phyloP scores from a whole-genome alignment of 1,140 invertebrate genomes.

The Paracyclopina nana region DNA sequence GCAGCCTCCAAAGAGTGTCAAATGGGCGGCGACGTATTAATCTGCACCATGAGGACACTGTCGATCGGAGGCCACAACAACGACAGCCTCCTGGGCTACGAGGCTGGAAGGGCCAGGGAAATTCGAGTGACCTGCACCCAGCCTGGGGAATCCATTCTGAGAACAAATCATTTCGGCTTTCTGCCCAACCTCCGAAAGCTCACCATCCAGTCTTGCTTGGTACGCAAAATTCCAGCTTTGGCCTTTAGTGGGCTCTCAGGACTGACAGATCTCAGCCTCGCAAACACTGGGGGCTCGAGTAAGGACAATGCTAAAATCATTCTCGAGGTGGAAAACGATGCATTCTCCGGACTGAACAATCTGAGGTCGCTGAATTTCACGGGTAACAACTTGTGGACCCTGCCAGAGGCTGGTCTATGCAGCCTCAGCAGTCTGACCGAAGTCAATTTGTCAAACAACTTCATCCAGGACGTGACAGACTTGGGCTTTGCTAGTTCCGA shows the following conservation, averaged over 20 bases:
- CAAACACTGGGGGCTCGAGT: constrained; percentile 46
- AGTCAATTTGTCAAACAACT: constrained; percentile 67
- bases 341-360: constrained; percentile 45
- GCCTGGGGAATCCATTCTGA: not conserved
- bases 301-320: no score
- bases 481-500: constrained; percentile 47
- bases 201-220: not conserved
- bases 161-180: constrained; percentile 7
- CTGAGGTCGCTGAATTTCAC: constrained; percentile 41
- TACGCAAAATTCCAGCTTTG: not conserved
- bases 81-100: no score
- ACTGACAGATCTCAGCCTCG: constrained; percentile 4
- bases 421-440: constrained; percentile 24
- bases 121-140: no score
- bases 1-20: no score
- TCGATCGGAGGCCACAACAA: no score
- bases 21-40: no score
- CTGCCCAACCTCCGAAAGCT: not conserved
- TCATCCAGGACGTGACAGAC: constrained; percentile 55
- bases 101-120: constrained; percentile 50
- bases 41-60: no score
- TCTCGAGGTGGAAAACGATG: not conserved
- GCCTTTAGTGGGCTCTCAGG: not conserved
- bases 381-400: constrained; percentile 38
- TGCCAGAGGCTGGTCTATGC: constrained; percentile 34